A percentile compares a stretch with the other conserved stretches of the same genome.
Conservation (phyloP, 2,888 invertebrate genomes). For the Hypercompe scribonia region DNA sequence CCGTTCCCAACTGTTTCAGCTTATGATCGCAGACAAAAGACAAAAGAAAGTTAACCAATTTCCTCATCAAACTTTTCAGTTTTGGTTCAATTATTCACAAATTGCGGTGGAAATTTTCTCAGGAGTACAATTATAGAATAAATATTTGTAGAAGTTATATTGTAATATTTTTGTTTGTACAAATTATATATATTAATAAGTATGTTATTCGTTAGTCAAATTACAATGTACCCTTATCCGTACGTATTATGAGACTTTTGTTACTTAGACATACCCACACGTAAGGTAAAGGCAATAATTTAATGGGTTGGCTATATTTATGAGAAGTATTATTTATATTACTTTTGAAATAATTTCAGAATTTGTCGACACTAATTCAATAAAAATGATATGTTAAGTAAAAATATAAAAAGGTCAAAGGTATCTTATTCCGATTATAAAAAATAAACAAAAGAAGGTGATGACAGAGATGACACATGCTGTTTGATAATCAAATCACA, state of each 20-base stretch:
- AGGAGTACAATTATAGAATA: conserved; percentile 1
- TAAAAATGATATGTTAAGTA: too few relatives aligned
- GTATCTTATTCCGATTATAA: too few relatives aligned
- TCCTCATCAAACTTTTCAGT: conserved; percentile 16
- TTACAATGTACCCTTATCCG: neutral
- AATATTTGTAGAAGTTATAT: conserved; percentile 5
- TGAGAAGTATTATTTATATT: too few relatives aligned
- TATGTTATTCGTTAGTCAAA: neutral
- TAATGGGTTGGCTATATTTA: too few relatives aligned
- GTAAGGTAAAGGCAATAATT: too few relatives aligned
- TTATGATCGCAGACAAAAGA: conserved; percentile 7
- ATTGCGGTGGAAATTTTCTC: neutral
- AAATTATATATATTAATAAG: neutral
- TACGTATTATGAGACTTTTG: neutral
- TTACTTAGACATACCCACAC: neutral
- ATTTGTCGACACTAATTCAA: too few relatives aligned
- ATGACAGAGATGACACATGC: too few relatives aligned
- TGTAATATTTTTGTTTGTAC: neutral
- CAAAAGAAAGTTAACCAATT: conserved; percentile 15
- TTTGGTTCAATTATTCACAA: conserved; percentile 12
- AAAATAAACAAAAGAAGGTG: too few relatives aligned
- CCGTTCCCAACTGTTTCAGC: neutral
- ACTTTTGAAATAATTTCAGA: too few relatives aligned
- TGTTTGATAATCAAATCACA: too few relatives aligned
- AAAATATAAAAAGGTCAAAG: too few relatives aligned